Percentiles rank a stretch among this genome's conserved stretches.
phyloP scores from a whole-genome alignment of 2,113 vertebrate genomes.

The Elachura formosa region DNA sequence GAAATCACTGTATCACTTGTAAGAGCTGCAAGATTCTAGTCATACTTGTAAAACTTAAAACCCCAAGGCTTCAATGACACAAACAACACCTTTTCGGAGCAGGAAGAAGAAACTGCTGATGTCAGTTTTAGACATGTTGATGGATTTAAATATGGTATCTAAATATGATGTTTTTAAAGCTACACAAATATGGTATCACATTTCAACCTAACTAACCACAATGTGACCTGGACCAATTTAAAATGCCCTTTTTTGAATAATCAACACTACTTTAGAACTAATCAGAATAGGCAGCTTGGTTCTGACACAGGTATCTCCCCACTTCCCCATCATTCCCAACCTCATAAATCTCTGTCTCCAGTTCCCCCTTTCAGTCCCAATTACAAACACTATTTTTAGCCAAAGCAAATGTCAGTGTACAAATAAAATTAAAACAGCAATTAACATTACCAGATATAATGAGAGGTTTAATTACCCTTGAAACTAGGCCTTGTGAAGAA shows the following conservation, averaged over 20 bases:
- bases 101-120: background rate
- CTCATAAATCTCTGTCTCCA: background rate
- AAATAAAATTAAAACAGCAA: constrained; percentile 62
- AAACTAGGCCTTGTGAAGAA: constrained; percentile 21
- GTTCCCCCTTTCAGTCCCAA: background rate
- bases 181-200: background rate
- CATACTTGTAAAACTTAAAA: background rate
- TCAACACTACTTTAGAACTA: background rate
- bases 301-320: background rate
- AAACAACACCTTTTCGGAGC: background rate
- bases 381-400: constrained; percentile 36
- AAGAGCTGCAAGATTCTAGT: background rate
- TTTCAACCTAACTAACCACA: background rate
- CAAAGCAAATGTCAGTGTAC: constrained; percentile 49
- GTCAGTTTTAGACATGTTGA: accelerated
- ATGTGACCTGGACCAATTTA: background rate
- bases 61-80: background rate
- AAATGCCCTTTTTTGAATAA: background rate
- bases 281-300: background rate
- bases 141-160: background rate
- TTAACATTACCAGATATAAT: constrained; percentile 63
- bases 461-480: constrained; percentile 64
- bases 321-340: background rate
- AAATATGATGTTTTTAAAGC: background rate
- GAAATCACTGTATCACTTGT: background rate